Conservation (phyloP, 2,113 vertebrate genomes). For the Conger conger region DNA sequence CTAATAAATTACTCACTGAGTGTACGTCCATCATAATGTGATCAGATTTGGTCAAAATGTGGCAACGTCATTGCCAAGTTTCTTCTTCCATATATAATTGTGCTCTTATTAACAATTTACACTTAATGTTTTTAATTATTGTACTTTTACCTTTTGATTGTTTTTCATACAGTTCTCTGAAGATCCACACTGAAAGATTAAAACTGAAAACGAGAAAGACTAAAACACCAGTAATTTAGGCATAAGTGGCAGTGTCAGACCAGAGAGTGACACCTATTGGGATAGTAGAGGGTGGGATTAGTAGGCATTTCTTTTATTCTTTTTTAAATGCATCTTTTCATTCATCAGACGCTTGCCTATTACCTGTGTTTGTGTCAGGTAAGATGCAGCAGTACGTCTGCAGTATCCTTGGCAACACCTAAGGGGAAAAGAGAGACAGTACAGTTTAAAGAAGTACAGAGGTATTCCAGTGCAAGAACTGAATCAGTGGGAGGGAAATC, state of each 20-base stretch:
- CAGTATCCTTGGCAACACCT: slow-evolving; percentile 6
- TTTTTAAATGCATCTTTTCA: not conserved
- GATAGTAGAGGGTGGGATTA: not conserved
- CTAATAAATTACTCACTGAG: too few species aligned
- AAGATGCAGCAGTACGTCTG: slow-evolving; percentile 10
- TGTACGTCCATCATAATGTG: too few species aligned
- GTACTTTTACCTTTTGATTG: too few species aligned
- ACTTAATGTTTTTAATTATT: too few species aligned
- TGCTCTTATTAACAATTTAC: too few species aligned
- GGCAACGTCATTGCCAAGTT: not conserved
- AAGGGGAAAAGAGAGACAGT: not conserved
- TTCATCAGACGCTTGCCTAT: not conserved
- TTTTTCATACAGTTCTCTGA: too few species aligned
- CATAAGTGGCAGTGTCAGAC: not conserved
- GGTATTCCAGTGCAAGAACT: not conserved
- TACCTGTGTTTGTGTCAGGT: slow-evolving; percentile 11
- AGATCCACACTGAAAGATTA: not conserved
- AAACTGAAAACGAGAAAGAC: not conserved
- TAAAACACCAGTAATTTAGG: not conserved
- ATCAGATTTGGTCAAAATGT: not conserved
- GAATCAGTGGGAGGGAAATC: not conserved
- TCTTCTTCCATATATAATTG: too few species aligned
- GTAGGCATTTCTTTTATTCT: not conserved
- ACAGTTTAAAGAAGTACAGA: not conserved
- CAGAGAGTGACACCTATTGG: not conserved